phyloP scores from a whole-genome alignment of 2,797 vertebrate genomes.

The Chlorospingus flavigularis region DNA sequence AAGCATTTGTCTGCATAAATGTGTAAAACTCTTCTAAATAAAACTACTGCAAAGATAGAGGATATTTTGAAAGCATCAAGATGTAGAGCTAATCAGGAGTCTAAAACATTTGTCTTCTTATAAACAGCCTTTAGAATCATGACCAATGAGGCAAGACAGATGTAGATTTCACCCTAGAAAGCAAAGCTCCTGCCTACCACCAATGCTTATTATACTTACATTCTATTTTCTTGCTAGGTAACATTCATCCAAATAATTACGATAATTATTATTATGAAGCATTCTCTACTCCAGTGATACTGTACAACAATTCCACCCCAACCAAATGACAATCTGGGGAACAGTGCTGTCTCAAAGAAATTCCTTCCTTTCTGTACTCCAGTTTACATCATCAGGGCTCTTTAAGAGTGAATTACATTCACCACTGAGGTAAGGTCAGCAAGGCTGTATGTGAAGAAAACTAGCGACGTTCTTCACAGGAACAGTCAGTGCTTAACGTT shows the following conservation, averaged over 20 bases:
- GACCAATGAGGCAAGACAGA: not conserved
- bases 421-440: not conserved
- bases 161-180: not conserved
- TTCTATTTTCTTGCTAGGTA: not conserved
- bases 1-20: not conserved
- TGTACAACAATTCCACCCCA: not conserved
- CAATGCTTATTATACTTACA: not conserved
- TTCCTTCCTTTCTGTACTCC: not conserved
- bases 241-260: not conserved
- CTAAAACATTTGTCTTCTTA: not conserved
- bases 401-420: not conserved
- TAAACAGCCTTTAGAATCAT: not conserved
- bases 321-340: not conserved
- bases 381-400: not conserved
- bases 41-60: not conserved
- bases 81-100: not conserved
- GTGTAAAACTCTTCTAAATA: not conserved
- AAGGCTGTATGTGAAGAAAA: not conserved
- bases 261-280: not conserved
- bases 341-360: not conserved
- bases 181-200: not conserved
- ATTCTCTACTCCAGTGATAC: not conserved
- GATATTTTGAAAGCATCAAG: not conserved
- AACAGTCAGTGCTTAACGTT: fast-evolving
- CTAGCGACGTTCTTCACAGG: fast-evolving